Evolutionary conservation across 2,797 vertebrate species (phyloP), one percentile per base, ranked within the genome.

Genomic region (Benthosema pterotum): DNA sequence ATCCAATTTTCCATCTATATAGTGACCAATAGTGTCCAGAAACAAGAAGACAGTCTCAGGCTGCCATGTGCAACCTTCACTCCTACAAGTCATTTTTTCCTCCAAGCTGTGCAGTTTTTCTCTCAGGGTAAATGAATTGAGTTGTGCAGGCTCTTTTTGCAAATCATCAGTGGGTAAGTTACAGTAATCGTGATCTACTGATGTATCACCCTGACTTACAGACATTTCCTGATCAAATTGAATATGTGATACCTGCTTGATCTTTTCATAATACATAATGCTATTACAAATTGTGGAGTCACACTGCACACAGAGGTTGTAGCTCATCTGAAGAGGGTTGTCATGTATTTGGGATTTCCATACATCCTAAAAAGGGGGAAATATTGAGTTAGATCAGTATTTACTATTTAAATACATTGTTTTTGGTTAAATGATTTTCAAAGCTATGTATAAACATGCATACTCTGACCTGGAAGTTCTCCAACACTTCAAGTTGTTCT

Each of bases 311-410:
- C 59, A 74, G 18, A 94, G 78, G 67, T 71, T 83, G 79, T 94
- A 94, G 52, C 55, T 85, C 52, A 65, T 69, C 61, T 90, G 78
- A 59, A 94, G 76, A 15, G 83, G 89, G 12, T 63, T 76, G 64
- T 91, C 91, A 42, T 90, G 81, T 43, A 94, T 88, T 56, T 90
- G 90, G 0, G 86, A 89, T 83, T 94, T 95, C 94, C 93, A 95
- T 19, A 93, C 63, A 38, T 91, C 90, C 94, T 95, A 53, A 3
- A 68, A 52, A 57, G 11, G 42, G 56, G 11, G 42, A 54, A 54
- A 49, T 17, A 49, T 1, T 57, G 16, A 50, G 11, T 38, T 17
- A 43, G 28, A 38, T 28, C 0, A 55, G 22, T 48, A 46, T 16
- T 15, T 42, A 3, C 3, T 1, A 7, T 61, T 19, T n/a, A 42